Evolutionary conservation across 2,797 vertebrate species (phyloP), one percentile per base, ranked within the genome.

Genomic region (Threskiornis aethiopicus): DNA sequence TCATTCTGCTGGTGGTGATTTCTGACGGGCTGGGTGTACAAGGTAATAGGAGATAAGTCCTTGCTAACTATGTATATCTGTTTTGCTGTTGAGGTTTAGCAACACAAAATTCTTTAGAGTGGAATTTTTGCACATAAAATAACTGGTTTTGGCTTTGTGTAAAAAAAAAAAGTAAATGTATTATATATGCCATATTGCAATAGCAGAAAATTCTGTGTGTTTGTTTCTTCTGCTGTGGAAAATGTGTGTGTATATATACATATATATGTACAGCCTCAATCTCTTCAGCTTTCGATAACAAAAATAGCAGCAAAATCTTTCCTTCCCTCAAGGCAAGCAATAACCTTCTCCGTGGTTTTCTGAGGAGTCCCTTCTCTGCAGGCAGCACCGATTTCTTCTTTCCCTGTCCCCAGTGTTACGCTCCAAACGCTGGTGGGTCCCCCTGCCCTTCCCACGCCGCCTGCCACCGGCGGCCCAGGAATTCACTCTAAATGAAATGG

Each of bases 281-380:
- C 92, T 82, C 75, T 77, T 87, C 70, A 85, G 90, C 75, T 94
- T 93, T 85, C 0, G 0, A 46, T 87, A 51, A 61, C 89, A 85
- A 93, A 96, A 96, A 93, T 95, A 96, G 93, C 88, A 93, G 66
- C 79, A 65, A 75, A 96, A 79, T 84, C 89, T 85, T 86, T 65
- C 64, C 75, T 83, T 82, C 75, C 92, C 94, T 87, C 61, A 28
- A 92, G 88, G 77, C 86, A 37, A 84, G 78, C 90, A 54, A 16
- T 90, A 95, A 94, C 80, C 90, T 91, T 95, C 76, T 46, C 10
- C 0, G 9, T 59, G 67, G 13, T 93, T 88, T 89, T 79, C 89
- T 39, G 66, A 84, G 72, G 24, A 86, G 41, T 24, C 83, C 51
- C 57, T 83, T 64, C 77, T 73, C 84, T 80, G 86, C 88, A 70